phyloP scores from a whole-genome alignment of 2,888 invertebrate species.

The Oscheius sp. region DNA sequence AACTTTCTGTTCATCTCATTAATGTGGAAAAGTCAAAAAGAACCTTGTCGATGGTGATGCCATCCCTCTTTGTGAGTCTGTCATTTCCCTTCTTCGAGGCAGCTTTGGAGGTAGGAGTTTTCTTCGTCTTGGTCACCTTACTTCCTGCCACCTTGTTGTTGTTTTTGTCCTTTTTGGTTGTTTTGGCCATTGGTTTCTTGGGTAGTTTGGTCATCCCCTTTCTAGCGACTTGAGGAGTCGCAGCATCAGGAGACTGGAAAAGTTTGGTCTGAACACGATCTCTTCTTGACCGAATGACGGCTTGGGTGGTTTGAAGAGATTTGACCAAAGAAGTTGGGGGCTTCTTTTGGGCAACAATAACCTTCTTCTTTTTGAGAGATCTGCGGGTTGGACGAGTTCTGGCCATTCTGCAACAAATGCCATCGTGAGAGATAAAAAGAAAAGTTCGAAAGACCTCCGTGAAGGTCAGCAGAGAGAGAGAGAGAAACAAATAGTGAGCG shows the following conservation, averaged over 20 bases:
- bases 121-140: slow-evolving; percentile 19
- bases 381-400: neutral
- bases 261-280: slow-evolving; percentile 13
- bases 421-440: too few relatives aligned
- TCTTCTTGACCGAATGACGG: too few relatives aligned
- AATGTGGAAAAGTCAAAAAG: too few relatives aligned
- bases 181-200: slow-evolving; percentile 14
- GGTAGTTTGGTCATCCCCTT: neutral
- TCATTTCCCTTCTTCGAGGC: slow-evolving; percentile 54
- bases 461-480: neutral
- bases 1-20: too few relatives aligned
- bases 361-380: too few relatives aligned
- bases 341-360: too few relatives aligned
- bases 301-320: too few relatives aligned
- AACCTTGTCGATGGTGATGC: slow-evolving; percentile 31
- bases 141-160: neutral
- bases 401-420: too few relatives aligned
- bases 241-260: slow-evolving; percentile 7
- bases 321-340: too few relatives aligned
- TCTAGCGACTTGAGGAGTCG: neutral
- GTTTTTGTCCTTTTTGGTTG: slow-evolving; percentile 8
- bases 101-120: neutral
- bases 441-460: too few relatives aligned
- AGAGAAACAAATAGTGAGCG: neutral
- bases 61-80: slow-evolving; percentile 37